Evolutionary conservation across 2,888 invertebrate genomes (phyloP).

Genomic region (Dolichopus griseipennis): DNA sequence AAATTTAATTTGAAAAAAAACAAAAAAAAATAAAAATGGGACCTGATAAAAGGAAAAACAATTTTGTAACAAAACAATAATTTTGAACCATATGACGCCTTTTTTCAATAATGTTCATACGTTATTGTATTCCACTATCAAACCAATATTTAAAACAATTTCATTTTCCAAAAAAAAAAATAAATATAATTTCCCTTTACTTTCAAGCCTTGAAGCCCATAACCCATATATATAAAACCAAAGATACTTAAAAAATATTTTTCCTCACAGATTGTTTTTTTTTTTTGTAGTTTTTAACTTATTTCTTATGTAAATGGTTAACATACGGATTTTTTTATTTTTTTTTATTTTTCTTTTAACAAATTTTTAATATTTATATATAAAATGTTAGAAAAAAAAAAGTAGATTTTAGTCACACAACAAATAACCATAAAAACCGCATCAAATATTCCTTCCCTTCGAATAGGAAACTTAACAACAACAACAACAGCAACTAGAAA

Average conservation of each 20-base stretch:
- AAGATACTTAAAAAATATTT: background rate
- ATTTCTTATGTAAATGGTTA: background rate
- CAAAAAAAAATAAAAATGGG: background rate
- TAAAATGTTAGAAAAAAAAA: background rate
- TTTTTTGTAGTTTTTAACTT: background rate
- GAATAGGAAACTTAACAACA: background rate
- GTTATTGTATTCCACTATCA: background rate
- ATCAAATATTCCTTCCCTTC: background rate
- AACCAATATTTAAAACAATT: no score
- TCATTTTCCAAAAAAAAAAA: no score
- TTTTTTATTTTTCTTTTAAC: background rate
- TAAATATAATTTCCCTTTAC: no score
- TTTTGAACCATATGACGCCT: background rate
- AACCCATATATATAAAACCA: background rate
- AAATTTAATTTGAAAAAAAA: background rate
- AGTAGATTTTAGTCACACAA: background rate
- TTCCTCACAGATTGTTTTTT: background rate
- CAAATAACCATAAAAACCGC: slow-evolving; percentile 2
- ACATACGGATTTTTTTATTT: background rate
- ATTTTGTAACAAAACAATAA: background rate
- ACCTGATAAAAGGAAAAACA: background rate
- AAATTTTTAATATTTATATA: background rate
- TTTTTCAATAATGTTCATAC: background rate
- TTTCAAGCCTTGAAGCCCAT: no score
- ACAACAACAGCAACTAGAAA: background rate